Conservation (phyloP, 2,888 invertebrate species). For the Entomobrya proxima region DNA sequence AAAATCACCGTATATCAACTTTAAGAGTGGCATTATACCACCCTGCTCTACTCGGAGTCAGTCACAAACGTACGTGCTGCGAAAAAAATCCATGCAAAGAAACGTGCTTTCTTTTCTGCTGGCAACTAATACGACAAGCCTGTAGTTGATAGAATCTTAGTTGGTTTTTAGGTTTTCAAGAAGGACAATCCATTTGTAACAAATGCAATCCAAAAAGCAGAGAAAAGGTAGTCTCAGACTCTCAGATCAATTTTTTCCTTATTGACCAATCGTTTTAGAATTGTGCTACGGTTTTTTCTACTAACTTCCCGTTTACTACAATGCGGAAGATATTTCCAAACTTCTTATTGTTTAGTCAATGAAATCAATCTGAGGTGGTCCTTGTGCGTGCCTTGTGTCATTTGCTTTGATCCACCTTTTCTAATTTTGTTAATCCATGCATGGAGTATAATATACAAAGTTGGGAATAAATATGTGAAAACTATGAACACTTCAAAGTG, state of each 20-base stretch:
- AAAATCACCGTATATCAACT: no score
- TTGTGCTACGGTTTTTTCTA: neutral
- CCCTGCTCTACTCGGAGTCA: no score
- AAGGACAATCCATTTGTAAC: no score
- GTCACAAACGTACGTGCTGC: no score
- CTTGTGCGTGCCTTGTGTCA: slow-evolving; percentile 3
- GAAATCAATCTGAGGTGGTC: slow-evolving; percentile 26
- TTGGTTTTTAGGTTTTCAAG: no score
- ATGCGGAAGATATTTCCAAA: neutral
- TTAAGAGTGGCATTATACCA: no score
- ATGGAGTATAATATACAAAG: neutral
- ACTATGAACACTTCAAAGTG: neutral
- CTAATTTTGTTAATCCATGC: neutral
- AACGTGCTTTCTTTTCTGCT: no score
- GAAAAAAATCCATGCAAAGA: neutral
- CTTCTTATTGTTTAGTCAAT: slow-evolving; percentile 33
- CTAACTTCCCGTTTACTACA: neutral
- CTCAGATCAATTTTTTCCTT: slow-evolving; percentile 44
- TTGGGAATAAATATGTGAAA: neutral
- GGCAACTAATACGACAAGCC: no score
- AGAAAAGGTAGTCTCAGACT: neutral
- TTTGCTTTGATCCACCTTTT: neutral
- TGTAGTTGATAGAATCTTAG: no score
- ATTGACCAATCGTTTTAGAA: slow-evolving; percentile 41
- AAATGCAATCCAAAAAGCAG: no score